These are phyloP conservation scores for Xiphophorus hellerii DNA, from an alignment of 2,113 vertebrate species.

Conservation along the genomic window DNA sequence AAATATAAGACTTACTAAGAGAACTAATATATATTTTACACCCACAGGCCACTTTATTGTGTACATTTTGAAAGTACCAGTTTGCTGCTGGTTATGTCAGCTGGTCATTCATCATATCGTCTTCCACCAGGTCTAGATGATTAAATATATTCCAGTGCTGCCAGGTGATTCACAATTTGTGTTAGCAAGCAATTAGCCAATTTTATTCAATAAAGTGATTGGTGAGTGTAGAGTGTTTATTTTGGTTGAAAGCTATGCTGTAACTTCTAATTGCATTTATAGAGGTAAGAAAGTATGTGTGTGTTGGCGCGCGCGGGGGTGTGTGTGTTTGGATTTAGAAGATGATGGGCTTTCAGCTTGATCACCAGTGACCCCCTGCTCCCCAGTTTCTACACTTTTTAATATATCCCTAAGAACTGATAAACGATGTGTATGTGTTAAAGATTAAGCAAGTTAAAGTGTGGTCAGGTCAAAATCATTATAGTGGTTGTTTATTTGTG, in stretches of 20 bases:
- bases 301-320: background rate
- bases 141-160: too few species aligned
- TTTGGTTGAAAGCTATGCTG: background rate
- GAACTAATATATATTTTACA: conserved; percentile 14
- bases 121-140: too few species aligned
- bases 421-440: background rate
- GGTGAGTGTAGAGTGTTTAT: background rate
- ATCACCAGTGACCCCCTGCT: conserved; percentile 7
- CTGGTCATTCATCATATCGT: too few species aligned
- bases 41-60: too few species aligned
- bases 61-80: too few species aligned
- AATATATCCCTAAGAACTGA: too few species aligned
- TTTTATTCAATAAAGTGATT: background rate
- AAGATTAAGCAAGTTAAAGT: background rate
- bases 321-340: background rate
- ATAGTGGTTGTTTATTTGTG: background rate
- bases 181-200: background rate
- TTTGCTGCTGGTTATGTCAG: too few species aligned
- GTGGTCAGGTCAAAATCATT: background rate
- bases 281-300: background rate
- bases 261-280: conserved; percentile 11
- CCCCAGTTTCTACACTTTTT: background rate
- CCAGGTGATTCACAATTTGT: background rate
- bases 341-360: conserved; percentile 19
- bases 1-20: background rate